phyloP scores from a whole-genome alignment of 2,888 invertebrate species.

The Lochmaea capreae region DNA sequence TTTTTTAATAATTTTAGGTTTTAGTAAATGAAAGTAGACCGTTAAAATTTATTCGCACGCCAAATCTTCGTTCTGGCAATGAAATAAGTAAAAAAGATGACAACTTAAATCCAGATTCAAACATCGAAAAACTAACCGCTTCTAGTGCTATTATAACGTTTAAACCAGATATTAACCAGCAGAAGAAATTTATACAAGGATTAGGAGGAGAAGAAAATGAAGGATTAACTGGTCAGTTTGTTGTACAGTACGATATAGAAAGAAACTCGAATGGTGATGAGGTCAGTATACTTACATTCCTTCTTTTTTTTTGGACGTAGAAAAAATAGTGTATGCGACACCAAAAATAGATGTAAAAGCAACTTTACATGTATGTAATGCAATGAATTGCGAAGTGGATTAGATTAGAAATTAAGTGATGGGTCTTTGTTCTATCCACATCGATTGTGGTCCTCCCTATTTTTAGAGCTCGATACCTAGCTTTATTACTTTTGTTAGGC shows the following conservation, averaged over 20 bases:
- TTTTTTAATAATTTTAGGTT: constrained; percentile 60
- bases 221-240: constrained; percentile 74
- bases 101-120: constrained; percentile 57
- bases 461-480: no score
- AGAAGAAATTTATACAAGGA: constrained; percentile 66
- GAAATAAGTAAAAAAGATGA: constrained; percentile 70
- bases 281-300: constrained; percentile 61
- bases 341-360: background rate
- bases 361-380: background rate
- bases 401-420: no score
- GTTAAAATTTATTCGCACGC: constrained; percentile 71
- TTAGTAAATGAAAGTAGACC: constrained; percentile 73
- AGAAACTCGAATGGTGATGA: constrained; percentile 71
- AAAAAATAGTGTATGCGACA: background rate
- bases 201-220: constrained; percentile 58
- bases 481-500: no score
- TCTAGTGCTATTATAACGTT: constrained; percentile 66
- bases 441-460: no score
- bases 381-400: no score
- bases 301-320: background rate
- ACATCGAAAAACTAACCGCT: constrained; percentile 51
- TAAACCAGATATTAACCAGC: constrained; percentile 70
- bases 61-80: constrained; percentile 73
- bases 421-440: no score
- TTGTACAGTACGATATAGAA: constrained; percentile 78